Evolutionary conservation across 2,888 invertebrate genomes (phyloP).

Genomic region (Drosophila setosimentum): DNA sequence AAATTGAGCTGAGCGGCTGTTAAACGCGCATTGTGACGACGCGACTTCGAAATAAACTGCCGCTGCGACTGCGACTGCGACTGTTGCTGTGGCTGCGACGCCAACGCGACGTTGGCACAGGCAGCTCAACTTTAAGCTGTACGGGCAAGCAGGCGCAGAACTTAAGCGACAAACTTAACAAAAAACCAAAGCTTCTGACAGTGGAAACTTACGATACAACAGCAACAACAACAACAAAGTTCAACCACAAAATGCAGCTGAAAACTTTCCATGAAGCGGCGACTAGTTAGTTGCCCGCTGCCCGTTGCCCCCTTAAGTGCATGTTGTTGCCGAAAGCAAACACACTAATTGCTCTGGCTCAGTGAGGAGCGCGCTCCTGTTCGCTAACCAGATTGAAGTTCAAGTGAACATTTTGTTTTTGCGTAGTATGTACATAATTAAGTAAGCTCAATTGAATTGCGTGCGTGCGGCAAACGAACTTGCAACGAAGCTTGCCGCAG

Average conservation of each 20-base stretch:
- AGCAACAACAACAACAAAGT: constrained; percentile 13
- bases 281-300: constrained; percentile 8
- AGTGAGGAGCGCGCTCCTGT: constrained; percentile 53
- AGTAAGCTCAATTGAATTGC: constrained; percentile 11
- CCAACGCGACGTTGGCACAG: constrained; percentile 16
- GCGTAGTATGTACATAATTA: constrained; percentile 6
- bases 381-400: constrained; percentile 57
- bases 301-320: constrained; percentile 28
- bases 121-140: constrained; percentile 38
- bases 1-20: constrained; percentile 56
- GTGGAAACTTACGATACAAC: constrained; percentile 42
- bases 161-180: constrained; percentile 21
- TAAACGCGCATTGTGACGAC: constrained; percentile 70
- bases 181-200: constrained; percentile 51
- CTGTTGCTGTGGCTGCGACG: constrained; percentile 8
- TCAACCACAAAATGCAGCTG: constrained; percentile 30
- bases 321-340: constrained; percentile 40
- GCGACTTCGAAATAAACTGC: constrained; percentile 36
- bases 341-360: constrained; percentile 62
- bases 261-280: constrained; percentile 34
- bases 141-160: constrained; percentile 61
- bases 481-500: constrained; percentile 17
- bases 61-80: neutral
- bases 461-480: constrained; percentile 3
- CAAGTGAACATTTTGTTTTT: constrained; percentile 49